Evolutionary conservation across 2,888 invertebrate species (phyloP), one percentile per base, ranked within the genome.

Genomic region (Venusia cambrica): DNA sequence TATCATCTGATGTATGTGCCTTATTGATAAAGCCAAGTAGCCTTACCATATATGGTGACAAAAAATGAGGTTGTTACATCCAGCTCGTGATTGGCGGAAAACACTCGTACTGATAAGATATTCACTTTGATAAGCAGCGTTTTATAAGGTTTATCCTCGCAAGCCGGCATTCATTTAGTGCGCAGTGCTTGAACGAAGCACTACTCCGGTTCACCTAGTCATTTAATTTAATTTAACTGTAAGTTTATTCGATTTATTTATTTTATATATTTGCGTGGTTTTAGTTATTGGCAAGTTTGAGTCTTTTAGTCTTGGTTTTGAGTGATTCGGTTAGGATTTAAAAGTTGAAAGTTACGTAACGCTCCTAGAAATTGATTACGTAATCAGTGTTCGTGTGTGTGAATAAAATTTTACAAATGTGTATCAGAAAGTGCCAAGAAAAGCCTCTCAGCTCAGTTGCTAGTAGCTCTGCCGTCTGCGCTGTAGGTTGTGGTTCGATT

Each of bases 31-130:
- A 55, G 53, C 61, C 58, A 55, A 61, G 61, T 67, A 62, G 62
- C 85, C 88, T 89, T 90, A 89, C 93, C 93, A 90, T 93, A 93
- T 93, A 93, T 92, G 93, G 93, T 91, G 90, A 92, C 91, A 90
- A 81, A 81, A 79, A 73, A 71, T 78, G 69, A 72, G 62, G 61
- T 66, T 89, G 89, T 84, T 83, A 73, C 79, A 67, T 55, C 54
- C 57, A 89, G 89, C 84, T 83, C 75, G 81, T 89, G 85, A 92
- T 92, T 92, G 92, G 92, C 73, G 80, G 88, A 76, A 69, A 72
- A 69, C 66, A 70, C 62, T 72, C 68, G 67, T 67, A 66, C 68
- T 74, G 81, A 85, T 88, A 85, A 83, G 87, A 80, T 78, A 75
- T 69, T 67, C 70, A 72, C 69, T 75, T 62, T 81, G 87, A 87